Evolutionary conservation across 2,888 invertebrate genomes (phyloP).

Genomic region (Andricus quercusramuli): DNA sequence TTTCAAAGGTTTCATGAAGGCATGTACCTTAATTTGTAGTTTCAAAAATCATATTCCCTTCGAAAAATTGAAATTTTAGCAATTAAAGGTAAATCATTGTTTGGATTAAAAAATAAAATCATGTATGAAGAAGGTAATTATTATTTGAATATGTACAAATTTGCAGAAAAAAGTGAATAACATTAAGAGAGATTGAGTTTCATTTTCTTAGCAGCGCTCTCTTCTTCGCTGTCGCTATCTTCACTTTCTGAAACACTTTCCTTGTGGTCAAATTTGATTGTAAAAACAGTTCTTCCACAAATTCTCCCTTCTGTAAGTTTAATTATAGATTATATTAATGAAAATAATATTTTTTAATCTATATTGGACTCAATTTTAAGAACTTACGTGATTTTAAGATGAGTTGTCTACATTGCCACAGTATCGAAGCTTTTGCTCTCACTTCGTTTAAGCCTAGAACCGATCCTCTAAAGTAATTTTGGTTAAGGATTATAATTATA

Average conservation of each 20-base stretch:
- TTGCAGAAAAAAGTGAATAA: not conserved
- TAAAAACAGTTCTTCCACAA: constrained; percentile 68
- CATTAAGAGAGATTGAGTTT: constrained; percentile 29
- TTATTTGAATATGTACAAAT: constrained; percentile 9
- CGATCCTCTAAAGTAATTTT: constrained; percentile 79
- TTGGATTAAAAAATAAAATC: not conserved
- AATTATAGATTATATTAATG: not conserved
- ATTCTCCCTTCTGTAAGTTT: constrained; percentile 70
- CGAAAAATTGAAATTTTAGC: no score
- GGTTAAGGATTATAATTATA: constrained; percentile 3
- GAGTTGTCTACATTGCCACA: constrained; percentile 82
- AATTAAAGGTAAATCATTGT: not conserved
- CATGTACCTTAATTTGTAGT: no score
- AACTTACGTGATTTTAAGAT: constrained; percentile 83
- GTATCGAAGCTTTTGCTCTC: constrained; percentile 84
- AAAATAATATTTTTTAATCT: not conserved
- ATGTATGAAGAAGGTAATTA: not conserved
- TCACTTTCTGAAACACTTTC: constrained; percentile 22
- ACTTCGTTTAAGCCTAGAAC: constrained; percentile 86
- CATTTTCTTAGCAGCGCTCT: constrained; percentile 42
- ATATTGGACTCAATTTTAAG: not conserved
- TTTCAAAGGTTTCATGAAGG: no score
- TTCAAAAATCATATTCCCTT: no score
- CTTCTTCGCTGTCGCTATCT: constrained; percentile 33
- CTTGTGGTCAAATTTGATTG: constrained; percentile 53